Percentiles rank a stretch among this genome's conserved stretches.
These are phyloP conservation scores for Nemotelus pantherinus DNA, from an alignment of 2,888 invertebrate species.

Conservation along the genomic window DNA sequence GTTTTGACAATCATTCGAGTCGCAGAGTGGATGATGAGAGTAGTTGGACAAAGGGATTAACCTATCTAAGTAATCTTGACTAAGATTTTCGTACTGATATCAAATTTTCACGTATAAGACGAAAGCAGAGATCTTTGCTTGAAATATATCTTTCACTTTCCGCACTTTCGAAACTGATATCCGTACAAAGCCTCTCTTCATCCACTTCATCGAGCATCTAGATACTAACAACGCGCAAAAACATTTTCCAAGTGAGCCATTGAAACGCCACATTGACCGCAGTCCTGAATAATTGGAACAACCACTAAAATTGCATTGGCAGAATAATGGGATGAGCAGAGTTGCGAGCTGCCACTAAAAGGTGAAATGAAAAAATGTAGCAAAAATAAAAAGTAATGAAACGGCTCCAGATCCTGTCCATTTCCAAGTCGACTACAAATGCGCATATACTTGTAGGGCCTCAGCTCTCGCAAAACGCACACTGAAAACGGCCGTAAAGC, in stretches of 20 bases:
- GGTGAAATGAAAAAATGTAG: background rate
- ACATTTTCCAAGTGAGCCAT: conserved; percentile 42
- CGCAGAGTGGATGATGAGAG: background rate
- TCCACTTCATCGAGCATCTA: background rate
- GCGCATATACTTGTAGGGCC: background rate
- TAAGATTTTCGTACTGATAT: too few relatives aligned
- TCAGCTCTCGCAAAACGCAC: background rate
- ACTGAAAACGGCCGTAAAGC: conserved; percentile 15
- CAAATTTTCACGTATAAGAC: too few relatives aligned
- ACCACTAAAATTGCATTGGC: conserved; percentile 32
- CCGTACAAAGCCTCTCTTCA: conserved; percentile 3
- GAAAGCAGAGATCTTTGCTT: too few relatives aligned
- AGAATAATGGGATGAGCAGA: background rate
- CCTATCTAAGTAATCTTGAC: too few relatives aligned
- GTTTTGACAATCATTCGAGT: background rate
- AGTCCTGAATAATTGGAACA: conserved; percentile 39
- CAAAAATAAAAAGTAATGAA: conserved; percentile 21
- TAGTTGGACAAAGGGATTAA: background rate
- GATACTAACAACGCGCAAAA: conserved; percentile 28
- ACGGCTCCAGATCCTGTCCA: conserved; percentile 23
- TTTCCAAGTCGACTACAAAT: background rate
- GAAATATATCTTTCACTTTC: too few relatives aligned
- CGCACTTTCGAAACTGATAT: background rate
- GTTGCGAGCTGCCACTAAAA: background rate
- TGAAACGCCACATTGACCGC: conserved; percentile 44